Evolutionary conservation across 2,888 invertebrate species (phyloP).

Genomic region (Drosophila nigricruria): DNA sequence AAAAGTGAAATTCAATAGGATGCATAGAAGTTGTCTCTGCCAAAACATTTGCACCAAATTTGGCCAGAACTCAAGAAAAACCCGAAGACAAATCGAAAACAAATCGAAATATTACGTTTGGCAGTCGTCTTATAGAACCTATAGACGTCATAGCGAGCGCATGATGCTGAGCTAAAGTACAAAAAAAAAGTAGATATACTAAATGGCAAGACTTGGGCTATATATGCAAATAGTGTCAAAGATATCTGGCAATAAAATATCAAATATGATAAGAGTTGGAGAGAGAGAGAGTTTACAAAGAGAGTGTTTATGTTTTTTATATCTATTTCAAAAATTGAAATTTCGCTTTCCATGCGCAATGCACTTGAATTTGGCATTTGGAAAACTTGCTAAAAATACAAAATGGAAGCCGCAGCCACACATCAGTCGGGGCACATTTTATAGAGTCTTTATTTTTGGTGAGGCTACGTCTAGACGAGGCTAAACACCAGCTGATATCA

Average conservation of each 20-base stretch:
- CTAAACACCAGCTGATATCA: constrained; percentile 42
- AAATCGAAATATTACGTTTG: constrained; percentile 60
- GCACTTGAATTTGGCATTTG: constrained; percentile 72
- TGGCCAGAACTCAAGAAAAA: constrained; percentile 45
- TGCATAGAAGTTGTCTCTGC: constrained; percentile 13
- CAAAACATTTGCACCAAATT: constrained; percentile 40
- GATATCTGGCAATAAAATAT: constrained; percentile 4
- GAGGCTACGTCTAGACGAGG: constrained; percentile 60
- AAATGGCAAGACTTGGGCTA: constrained; percentile 32
- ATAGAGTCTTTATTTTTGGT: constrained; percentile 64
- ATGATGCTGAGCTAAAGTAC: constrained; percentile 50
- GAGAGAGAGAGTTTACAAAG: constrained; percentile 18
- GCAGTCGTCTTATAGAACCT: constrained; percentile 41
- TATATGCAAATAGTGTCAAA: neutral
- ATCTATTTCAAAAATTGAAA: neutral
- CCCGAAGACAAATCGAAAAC: constrained; percentile 16
- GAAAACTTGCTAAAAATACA: constrained; percentile 60
- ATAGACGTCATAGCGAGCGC: constrained; percentile 66
- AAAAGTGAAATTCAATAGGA: constrained; percentile 45
- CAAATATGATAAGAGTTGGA: constrained; percentile 12
- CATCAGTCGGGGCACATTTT: constrained; percentile 19
- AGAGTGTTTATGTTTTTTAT: neutral
- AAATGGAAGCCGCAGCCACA: constrained; percentile 40
- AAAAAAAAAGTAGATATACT: constrained; percentile 12
- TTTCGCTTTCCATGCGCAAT: constrained; percentile 32